Percentiles rank a stretch among this genome's conserved stretches.
These are phyloP conservation scores for Ladona fulva DNA, from an alignment of 1,140 invertebrate genomes.

Conservation along the genomic window DNA sequence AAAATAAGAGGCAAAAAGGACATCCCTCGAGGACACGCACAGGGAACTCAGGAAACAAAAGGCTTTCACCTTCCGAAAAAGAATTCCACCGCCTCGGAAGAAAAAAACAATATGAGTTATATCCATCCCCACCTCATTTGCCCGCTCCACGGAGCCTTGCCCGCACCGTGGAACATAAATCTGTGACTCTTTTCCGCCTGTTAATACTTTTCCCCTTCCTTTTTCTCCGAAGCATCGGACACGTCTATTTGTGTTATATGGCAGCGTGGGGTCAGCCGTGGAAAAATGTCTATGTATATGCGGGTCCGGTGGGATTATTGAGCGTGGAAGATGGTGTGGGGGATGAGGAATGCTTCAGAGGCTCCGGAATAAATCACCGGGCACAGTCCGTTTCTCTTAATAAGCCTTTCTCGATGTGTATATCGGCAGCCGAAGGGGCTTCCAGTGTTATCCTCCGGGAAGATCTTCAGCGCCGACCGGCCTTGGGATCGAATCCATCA, in stretches of 20 bases:
- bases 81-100: neutral
- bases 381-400: neutral
- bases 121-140: neutral
- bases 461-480: neutral
- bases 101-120: neutral
- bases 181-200: neutral
- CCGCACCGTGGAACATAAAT: neutral
- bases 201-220: no score
- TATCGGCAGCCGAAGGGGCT: slow-evolving; percentile 5
- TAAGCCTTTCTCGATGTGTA: slow-evolving; percentile 5
- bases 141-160: neutral
- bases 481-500: neutral
- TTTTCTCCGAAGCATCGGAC: no score
- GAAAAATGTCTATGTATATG: no score
- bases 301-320: no score
- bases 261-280: neutral
- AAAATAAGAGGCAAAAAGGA: no score
- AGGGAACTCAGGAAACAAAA: no score
- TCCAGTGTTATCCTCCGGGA: neutral
- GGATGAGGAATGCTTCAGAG: neutral
- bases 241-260: neutral
- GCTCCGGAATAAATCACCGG: neutral
- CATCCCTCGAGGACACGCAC: no score
- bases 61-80: no score
- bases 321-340: no score